phyloP scores from a whole-genome alignment of 2,888 invertebrate species.

The Tetheella fluctuosa region DNA sequence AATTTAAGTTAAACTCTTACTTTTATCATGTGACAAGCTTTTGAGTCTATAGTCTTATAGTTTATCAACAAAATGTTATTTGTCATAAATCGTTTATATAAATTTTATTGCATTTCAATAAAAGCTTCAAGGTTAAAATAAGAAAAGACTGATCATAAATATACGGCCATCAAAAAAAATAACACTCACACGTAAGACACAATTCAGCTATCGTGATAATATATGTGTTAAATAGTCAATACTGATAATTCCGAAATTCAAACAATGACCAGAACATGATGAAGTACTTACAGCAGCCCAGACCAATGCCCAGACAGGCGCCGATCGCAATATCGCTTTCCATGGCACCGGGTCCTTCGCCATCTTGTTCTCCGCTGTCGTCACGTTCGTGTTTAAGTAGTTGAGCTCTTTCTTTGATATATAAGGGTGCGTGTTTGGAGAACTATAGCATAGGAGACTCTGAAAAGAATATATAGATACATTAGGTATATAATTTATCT shows the following conservation, averaged over 20 bases:
- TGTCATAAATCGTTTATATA: too few species aligned
- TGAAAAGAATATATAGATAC: constrained; percentile 41
- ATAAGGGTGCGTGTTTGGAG: constrained; percentile 80
- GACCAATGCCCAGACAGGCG: constrained; percentile 89
- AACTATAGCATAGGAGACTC: constrained; percentile 79
- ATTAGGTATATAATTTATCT: constrained; percentile 21
- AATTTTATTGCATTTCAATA: too few species aligned
- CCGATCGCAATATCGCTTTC: constrained; percentile 86
- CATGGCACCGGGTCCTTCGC: constrained; percentile 87
- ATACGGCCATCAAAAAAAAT: too few species aligned
- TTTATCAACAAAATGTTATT: too few species aligned
- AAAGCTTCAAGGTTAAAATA: too few species aligned
- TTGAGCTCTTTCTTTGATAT: constrained; percentile 81
- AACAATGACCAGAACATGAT: not conserved
- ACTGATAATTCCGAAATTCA: not conserved
- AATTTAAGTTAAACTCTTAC: too few species aligned
- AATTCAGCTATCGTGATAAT: not conserved
- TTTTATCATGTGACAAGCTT: too few species aligned
- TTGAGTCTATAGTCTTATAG: too few species aligned
- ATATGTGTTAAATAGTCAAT: not conserved
- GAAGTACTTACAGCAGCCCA: constrained; percentile 85
- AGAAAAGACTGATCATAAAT: too few species aligned
- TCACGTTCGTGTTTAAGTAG: constrained; percentile 83
- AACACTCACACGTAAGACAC: too few species aligned
- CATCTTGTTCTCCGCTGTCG: constrained; percentile 72